Conservation (phyloP, 2,113 vertebrate species). For the Prinia subflava region DNA sequence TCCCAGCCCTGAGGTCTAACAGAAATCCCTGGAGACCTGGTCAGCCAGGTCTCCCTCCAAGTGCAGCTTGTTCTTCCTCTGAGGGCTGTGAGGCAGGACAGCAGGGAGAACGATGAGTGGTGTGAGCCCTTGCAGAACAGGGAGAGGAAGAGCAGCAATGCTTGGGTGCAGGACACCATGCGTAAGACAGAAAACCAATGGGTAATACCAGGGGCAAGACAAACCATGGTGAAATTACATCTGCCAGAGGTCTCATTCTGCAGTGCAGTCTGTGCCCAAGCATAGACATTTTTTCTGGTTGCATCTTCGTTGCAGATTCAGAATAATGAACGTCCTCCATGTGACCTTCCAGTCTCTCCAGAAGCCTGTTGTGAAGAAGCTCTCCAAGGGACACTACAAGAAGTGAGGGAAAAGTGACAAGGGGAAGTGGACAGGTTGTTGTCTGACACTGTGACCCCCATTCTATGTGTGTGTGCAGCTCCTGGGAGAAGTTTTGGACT, state of each 20-base stretch:
- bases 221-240: not conserved
- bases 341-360: not conserved
- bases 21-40: not conserved
- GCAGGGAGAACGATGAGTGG: not conserved
- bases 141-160: not conserved
- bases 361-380: not conserved
- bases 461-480: not conserved
- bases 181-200: not conserved
- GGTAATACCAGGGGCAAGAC: not conserved
- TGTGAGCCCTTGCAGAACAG: fast-evolving
- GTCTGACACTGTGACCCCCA: not conserved
- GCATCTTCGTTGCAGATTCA: not conserved
- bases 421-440: not conserved
- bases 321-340: not conserved
- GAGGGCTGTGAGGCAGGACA: not conserved
- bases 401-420: not conserved
- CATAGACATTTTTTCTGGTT: not conserved
- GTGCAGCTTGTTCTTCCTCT: not conserved
- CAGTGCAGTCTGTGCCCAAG: not conserved
- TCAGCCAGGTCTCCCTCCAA: not conserved
- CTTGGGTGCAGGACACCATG: not conserved
- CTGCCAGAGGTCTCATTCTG: not conserved
- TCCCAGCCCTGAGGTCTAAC: not conserved
- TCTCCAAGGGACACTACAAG: not conserved
- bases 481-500: not conserved